phyloP scores from a whole-genome alignment of 2,113 vertebrate species.

The Paracyprichromis sp. region DNA sequence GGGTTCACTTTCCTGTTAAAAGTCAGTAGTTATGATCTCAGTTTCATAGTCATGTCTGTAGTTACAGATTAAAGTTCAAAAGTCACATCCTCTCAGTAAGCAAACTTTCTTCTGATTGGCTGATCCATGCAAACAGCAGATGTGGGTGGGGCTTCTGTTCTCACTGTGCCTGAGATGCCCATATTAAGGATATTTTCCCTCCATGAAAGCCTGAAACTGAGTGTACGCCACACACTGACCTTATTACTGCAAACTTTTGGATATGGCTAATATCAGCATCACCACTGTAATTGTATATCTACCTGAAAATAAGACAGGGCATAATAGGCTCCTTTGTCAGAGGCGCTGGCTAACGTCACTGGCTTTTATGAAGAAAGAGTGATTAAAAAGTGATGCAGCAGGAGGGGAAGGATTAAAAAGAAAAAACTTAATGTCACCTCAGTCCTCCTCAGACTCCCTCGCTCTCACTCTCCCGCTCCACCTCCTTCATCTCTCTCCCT shows the following conservation, averaged over 20 bases:
- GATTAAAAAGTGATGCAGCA: background rate
- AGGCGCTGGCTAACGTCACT: background rate
- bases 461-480: background rate
- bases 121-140: background rate
- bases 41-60: background rate
- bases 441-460: background rate
- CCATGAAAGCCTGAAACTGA: background rate
- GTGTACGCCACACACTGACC: background rate
- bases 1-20: background rate
- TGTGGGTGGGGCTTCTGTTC: background rate
- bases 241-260: background rate
- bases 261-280: background rate
- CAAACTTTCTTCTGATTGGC: background rate
- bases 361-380: background rate
- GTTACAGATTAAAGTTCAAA: background rate
- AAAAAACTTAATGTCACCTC: slow-evolving; percentile 26
- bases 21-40: background rate
- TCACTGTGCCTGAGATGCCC: background rate
- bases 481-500: background rate
- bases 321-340: background rate
- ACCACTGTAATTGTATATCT: background rate
- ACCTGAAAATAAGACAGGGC: background rate
- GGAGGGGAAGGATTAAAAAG: background rate
- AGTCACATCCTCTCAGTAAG: background rate
- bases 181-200: background rate